These are phyloP conservation scores for Gallirallus australis DNA, from an alignment of 2,797 vertebrate species.

Conservation along the genomic window DNA sequence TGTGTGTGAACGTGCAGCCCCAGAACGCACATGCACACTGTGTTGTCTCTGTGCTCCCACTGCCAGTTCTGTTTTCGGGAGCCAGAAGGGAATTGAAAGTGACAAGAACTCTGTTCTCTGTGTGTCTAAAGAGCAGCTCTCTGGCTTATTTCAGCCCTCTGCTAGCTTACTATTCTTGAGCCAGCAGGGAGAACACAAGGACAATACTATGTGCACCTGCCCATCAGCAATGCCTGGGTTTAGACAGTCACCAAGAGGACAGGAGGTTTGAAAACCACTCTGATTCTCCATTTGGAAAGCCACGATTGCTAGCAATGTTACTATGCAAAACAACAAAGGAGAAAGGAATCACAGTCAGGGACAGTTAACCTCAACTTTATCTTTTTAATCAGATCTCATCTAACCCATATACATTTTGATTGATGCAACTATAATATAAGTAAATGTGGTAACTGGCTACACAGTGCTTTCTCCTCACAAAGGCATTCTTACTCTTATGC, in stretches of 20 bases:
- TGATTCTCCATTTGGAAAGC: not conserved
- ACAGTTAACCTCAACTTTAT: not conserved
- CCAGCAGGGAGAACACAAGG: conserved; percentile 22
- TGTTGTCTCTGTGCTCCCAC: conserved; percentile 36
- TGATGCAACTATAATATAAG: not conserved
- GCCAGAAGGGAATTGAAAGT: not conserved
- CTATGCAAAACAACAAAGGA: not conserved
- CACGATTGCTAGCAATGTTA: not conserved
- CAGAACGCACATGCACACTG: not conserved
- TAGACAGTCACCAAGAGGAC: not conserved
- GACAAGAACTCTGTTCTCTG: conserved; percentile 34
- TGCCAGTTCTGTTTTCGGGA: not conserved
- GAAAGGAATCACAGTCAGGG: not conserved
- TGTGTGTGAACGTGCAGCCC: conserved; percentile 26
- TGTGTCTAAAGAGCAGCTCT: not conserved
- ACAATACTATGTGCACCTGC: conserved; percentile 10
- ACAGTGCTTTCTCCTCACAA: not conserved
- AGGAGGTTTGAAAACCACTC: not conserved
- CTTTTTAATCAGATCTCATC: not conserved
- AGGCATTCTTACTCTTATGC: not conserved
- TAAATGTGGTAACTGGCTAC: not conserved
- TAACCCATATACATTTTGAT: not conserved
- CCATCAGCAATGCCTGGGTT: not conserved
- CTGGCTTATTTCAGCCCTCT: not conserved
- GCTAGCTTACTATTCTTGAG: conserved; percentile 12